These are phyloP conservation scores for Camponotus vicinus DNA, from an alignment of 1,140 invertebrate genomes.

Conservation along the genomic window DNA sequence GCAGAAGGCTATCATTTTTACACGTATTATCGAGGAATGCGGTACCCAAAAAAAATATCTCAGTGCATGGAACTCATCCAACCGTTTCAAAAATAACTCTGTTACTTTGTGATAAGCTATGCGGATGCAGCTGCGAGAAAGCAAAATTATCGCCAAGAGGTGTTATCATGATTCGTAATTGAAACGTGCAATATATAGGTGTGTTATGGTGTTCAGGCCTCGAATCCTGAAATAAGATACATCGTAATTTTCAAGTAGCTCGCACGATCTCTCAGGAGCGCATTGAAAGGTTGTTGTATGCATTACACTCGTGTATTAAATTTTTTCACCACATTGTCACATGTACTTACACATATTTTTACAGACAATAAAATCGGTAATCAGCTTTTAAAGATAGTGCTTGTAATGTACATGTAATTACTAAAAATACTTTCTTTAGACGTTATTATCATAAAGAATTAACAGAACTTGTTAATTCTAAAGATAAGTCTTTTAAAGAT, in stretches of 20 bases:
- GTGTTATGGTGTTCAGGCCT: slow-evolving; percentile 34
- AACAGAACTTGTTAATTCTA: neutral
- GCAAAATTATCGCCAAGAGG: slow-evolving; percentile 57
- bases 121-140: slow-evolving; percentile 45
- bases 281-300: neutral
- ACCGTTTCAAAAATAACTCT: slow-evolving; percentile 67
- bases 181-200: slow-evolving; percentile 53
- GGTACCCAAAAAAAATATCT: slow-evolving; percentile 52
- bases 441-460: neutral
- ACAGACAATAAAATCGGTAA: neutral
- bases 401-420: neutral
- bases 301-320: neutral
- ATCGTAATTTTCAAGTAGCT: slow-evolving; percentile 52
- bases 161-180: slow-evolving; percentile 54
- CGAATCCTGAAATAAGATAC: slow-evolving; percentile 56
- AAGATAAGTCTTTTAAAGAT: neutral
- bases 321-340: neutral
- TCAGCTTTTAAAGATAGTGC: neutral
- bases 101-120: slow-evolving; percentile 64
- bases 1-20: neutral
- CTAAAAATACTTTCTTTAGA: neutral
- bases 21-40: neutral
- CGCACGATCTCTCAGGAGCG: neutral
- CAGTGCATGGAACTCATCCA: slow-evolving; percentile 65
- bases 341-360: neutral